phyloP scores from a whole-genome alignment of 2,113 vertebrate species.

The Gnathonemus echidnorhynchus region DNA sequence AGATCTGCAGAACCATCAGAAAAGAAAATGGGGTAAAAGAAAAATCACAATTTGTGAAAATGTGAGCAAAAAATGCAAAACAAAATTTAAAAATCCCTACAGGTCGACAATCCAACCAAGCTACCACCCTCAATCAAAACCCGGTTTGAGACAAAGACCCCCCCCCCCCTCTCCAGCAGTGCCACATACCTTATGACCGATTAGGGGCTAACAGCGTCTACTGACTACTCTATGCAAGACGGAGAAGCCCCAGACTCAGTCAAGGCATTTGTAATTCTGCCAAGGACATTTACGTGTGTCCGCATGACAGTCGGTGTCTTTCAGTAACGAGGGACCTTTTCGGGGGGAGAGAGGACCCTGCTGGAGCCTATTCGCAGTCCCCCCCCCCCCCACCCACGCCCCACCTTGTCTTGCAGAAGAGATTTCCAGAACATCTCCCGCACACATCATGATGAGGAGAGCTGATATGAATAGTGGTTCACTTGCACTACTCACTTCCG shows the following conservation, averaged over 20 bases:
- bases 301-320: neutral
- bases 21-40: neutral
- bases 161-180: neutral
- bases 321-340: neutral
- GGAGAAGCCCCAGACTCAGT: neutral
- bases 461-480: neutral
- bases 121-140: neutral
- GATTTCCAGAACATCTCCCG: neutral
- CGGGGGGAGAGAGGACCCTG: neutral
- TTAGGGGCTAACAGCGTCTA: neutral
- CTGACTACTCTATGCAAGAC: neutral
- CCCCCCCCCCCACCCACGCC: neutral
- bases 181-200: neutral
- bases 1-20: neutral
- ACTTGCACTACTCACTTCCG: neutral
- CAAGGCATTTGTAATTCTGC: neutral
- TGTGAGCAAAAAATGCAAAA: neutral
- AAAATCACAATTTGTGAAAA: neutral
- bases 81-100: neutral
- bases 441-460: neutral
- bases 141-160: neutral
- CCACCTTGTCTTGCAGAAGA: neutral
- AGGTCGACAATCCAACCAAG: neutral
- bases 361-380: neutral
- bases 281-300: conserved; percentile 9